Evolutionary conservation across 2,113 vertebrate species (phyloP).

Genomic region (Charadrius vociferus): DNA sequence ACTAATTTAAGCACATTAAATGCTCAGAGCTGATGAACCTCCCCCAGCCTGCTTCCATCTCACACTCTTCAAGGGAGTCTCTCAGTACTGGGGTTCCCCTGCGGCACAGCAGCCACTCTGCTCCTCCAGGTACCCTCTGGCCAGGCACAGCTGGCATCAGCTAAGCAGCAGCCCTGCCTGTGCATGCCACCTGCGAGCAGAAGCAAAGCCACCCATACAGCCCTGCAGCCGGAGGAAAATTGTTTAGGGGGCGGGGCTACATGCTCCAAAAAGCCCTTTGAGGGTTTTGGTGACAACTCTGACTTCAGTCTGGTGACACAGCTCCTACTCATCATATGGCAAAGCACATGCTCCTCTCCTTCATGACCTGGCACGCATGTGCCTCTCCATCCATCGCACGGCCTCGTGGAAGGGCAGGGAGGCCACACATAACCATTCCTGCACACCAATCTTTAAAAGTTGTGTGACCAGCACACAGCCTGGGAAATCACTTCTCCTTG

Average conservation of each 20-base stretch:
- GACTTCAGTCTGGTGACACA: neutral
- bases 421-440: neutral
- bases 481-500: neutral
- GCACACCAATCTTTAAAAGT: fast-evolving
- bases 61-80: fast-evolving
- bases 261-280: neutral
- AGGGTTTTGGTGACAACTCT: neutral
- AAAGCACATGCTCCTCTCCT: neutral
- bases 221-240: neutral
- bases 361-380: neutral
- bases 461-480: neutral
- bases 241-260: neutral
- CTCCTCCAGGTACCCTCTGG: neutral
- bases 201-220: neutral
- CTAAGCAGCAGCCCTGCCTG: neutral
- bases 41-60: neutral
- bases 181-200: neutral
- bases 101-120: neutral
- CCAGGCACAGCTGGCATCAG: neutral
- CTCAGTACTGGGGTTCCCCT: neutral
- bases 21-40: neutral
- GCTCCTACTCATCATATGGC: fast-evolving
- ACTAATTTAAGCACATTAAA: neutral
- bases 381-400: neutral
- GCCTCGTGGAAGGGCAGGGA: neutral